Base-by-base conservation (phyloP, 1,140 invertebrate species). In the Planococcus citri region DNA sequence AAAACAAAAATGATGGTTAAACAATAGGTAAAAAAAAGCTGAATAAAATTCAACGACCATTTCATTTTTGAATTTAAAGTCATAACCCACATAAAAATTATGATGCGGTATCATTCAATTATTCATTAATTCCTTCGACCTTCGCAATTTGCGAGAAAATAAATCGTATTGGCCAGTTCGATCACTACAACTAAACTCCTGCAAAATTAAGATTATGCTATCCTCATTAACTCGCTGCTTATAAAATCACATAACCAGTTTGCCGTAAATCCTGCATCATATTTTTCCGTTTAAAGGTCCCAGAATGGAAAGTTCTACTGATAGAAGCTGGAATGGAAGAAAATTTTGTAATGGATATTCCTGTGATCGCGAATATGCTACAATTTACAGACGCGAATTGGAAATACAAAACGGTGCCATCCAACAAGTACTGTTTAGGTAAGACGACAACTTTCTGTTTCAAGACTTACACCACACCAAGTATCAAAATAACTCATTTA, bases 341-440 rank as follows among this genome's bases (percentile, higher is more conserved):
- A 51, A 83, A 80, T 69, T 78, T 83, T 1, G 70, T 86, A 14
- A 88, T 88, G 87, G 86, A 88, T 74, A 80, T 89, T 6, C 87
- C 87, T 0, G 74, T 88, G 0, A 38, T 86, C 3, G 85, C 83
- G 0, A 84, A 84, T 64, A 82, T 83, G 69, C 73, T 88, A 14
- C 87, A 89, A 72, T 79, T 81, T 57, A 80, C 80, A 1, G 74
- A 77, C 1, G 79, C 81, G 9, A 84, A 85, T 73, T 85, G 84
- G 83, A 80, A 78, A 68, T 85, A 84, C 71, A 82, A 81, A 77
- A 85, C 83, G 2, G 77, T 82, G 73, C 82, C 83, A 0, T 84
- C 82, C 1, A 77, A 79, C 12, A 80, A 77, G 69, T 81, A 80
- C 70, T 83, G 82, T 70, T 78, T 79, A 17, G 82, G 76, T 75